Evolutionary conservation across 2,888 invertebrate genomes (phyloP).

Genomic region (Andrena dorsata): DNA sequence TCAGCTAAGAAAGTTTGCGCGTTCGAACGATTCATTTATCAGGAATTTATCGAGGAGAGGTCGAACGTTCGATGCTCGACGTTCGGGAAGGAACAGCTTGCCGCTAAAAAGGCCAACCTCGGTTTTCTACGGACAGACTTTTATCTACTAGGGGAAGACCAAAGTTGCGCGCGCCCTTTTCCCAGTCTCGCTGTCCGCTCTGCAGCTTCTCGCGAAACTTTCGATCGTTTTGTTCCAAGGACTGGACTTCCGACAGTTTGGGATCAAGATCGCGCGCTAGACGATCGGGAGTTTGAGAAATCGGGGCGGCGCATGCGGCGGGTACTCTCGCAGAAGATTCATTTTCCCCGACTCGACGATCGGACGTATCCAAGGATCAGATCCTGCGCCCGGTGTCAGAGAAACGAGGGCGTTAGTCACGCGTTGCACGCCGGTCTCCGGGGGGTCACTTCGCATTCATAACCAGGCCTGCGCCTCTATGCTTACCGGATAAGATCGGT

Average conservation of each 20-base stretch:
- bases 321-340: neutral
- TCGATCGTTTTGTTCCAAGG: neutral
- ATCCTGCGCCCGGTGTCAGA: neutral
- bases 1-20: neutral
- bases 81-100: neutral
- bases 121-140: neutral
- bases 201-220: constrained; percentile 3
- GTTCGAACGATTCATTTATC: constrained; percentile 22
- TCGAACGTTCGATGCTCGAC: neutral
- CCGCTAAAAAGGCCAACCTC: neutral
- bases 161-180: constrained; percentile 8
- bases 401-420: constrained; percentile 45
- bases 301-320: too few relatives aligned
- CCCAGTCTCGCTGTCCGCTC: neutral
- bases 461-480: constrained; percentile 15
- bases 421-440: constrained; percentile 28
- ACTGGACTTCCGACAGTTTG: neutral
- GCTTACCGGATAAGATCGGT: constrained; percentile 38
- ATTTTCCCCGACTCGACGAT: neutral
- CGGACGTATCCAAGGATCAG: constrained; percentile 1
- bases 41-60: constrained; percentile 18
- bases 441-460: constrained; percentile 45
- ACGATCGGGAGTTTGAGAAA: neutral
- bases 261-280: constrained; percentile 6
- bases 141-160: neutral